These are phyloP conservation scores for Cyclura pinguis DNA, from an alignment of 2,797 vertebrate species.

Conservation along the genomic window DNA sequence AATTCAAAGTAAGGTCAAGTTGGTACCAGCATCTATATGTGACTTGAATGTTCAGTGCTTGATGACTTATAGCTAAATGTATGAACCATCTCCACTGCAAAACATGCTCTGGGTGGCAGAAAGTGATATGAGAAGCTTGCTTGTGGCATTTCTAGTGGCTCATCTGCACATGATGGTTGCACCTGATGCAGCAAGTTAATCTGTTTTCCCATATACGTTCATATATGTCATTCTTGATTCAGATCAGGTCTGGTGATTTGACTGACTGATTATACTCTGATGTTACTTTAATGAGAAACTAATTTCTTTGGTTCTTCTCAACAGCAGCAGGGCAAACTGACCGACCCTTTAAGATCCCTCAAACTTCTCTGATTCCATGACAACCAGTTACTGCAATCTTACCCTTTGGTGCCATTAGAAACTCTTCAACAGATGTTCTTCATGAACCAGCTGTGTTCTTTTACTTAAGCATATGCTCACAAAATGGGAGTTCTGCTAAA, in stretches of 20 bases:
- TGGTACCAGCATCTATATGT: no score
- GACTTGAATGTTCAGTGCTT: no score
- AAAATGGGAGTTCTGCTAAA: conserved; percentile 53
- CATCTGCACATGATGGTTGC: no score
- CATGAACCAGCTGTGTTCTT: conserved; percentile 54
- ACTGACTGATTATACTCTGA: background rate
- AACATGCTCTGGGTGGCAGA: no score
- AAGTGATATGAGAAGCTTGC: no score
- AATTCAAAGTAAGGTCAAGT: no score
- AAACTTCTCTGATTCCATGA: conserved; percentile 18
- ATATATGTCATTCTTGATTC: background rate
- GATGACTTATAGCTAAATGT: no score
- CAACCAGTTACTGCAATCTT: conserved; percentile 59
- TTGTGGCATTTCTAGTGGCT: no score
- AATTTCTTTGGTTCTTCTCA: background rate
- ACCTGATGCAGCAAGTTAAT: no score
- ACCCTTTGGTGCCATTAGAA: conserved; percentile 56
- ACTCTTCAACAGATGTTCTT: conserved; percentile 66
- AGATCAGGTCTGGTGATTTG: background rate
- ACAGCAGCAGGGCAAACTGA: background rate
- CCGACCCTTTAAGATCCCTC: conserved; percentile 23
- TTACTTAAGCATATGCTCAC: conserved; percentile 61
- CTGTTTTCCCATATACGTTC: background rate
- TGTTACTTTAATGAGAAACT: background rate
- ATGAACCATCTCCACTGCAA: no score